A percentile compares a stretch with the other conserved stretches of the same genome.
These are phyloP conservation scores for Chrysolina oricalcia DNA, from an alignment of 2,888 invertebrate species.

Conservation along the genomic window DNA sequence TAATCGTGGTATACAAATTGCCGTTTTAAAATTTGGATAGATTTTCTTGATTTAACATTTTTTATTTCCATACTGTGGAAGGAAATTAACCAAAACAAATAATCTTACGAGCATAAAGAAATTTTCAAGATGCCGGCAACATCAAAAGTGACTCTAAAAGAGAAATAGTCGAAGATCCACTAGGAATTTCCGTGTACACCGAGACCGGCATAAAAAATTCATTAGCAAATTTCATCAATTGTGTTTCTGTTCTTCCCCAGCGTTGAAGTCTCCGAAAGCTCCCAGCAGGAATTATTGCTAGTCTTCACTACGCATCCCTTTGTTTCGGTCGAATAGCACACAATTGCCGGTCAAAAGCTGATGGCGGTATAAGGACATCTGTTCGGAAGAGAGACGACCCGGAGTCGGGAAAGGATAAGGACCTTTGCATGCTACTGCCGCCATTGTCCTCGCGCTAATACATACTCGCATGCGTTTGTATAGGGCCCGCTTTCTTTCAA, in stretches of 20 bases:
- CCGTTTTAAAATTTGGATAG: too few species aligned
- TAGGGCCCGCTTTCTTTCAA: constrained; percentile 63
- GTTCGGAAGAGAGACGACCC: constrained; percentile 43
- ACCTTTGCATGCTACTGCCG: constrained; percentile 45
- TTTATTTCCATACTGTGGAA: too few species aligned
- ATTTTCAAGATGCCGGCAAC: too few species aligned
- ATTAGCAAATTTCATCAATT: background rate
- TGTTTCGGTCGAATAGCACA: constrained; percentile 52
- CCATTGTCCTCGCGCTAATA: constrained; percentile 62
- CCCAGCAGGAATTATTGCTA: constrained; percentile 50
- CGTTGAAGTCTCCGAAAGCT: constrained; percentile 38
- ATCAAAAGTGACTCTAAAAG: too few species aligned
- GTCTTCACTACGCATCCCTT: constrained; percentile 48
- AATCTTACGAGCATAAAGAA: too few species aligned
- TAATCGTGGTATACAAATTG: too few species aligned
- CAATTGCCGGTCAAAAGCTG: constrained; percentile 53
- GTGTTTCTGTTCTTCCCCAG: constrained; percentile 12
- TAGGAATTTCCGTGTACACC: too few species aligned
- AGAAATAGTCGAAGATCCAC: too few species aligned
- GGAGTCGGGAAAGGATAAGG: constrained; percentile 42
- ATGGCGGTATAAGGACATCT: constrained; percentile 57
- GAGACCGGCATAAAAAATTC: too few species aligned
- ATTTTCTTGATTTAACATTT: too few species aligned
- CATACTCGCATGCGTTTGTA: constrained; percentile 64
- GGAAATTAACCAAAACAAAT: too few species aligned